Evolutionary conservation across 2,113 vertebrate species (phyloP).

Genomic region (Stictonetta naevosa): DNA sequence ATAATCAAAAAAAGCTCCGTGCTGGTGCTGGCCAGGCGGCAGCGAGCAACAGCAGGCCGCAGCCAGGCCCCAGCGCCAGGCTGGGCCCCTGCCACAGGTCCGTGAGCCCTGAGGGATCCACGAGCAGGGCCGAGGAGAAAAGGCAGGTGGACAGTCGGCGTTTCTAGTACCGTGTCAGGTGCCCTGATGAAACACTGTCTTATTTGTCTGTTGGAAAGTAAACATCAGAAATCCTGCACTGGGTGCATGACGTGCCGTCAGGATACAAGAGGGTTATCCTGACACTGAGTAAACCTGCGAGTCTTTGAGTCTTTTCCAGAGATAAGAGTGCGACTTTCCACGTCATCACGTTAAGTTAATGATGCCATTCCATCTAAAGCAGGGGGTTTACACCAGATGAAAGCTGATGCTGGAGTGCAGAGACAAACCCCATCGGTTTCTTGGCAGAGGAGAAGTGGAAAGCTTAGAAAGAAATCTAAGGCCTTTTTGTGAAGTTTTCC

Average conservation of each 20-base stretch:
- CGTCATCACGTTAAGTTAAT: neutral
- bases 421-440: neutral
- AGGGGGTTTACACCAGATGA: neutral
- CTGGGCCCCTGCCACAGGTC: neutral
- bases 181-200: neutral
- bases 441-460: neutral
- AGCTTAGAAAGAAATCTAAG: conserved; percentile 1
- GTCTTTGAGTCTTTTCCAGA: neutral
- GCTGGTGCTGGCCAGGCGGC: neutral
- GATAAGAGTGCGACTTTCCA: neutral
- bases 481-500: conserved; percentile 22
- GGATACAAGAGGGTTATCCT: neutral
- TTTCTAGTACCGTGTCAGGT: neutral
- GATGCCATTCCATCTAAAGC: neutral
- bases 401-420: neutral
- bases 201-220: neutral
- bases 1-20: conserved; percentile 1
- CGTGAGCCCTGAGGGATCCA: neutral
- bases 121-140: neutral
- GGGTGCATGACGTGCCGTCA: neutral
- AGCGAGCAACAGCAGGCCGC: neutral
- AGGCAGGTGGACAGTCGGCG: neutral
- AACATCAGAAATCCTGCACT: neutral
- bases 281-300: neutral
- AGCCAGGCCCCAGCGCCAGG: neutral